Percentiles rank a stretch among this genome's conserved stretches.
Conservation (phyloP, 2,888 invertebrate genomes). For the Blastobasis lacticolella region DNA sequence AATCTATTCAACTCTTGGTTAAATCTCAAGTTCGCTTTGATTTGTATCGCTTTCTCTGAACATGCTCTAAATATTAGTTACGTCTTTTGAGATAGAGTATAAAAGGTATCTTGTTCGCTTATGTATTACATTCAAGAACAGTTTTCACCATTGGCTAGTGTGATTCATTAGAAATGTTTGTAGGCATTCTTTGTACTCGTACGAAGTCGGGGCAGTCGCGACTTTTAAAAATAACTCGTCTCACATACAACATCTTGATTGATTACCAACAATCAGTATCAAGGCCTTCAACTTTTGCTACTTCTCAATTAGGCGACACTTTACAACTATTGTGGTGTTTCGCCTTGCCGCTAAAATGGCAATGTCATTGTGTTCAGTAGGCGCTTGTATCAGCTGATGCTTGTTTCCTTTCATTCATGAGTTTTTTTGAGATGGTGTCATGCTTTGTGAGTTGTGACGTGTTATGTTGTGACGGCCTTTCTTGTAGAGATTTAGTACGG, state of each 20-base stretch:
- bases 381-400: conserved; percentile 30
- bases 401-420: conserved; percentile 31
- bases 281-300: conserved; percentile 10
- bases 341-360: conserved; percentile 30
- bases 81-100: background rate
- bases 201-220: no score
- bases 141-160: no score
- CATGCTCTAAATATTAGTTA: background rate
- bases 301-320: conserved; percentile 7
- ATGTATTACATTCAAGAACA: no score
- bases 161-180: no score
- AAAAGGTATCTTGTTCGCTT: background rate
- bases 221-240: no score
- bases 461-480: no score
- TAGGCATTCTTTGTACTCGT: no score
- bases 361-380: conserved; percentile 30
- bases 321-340: conserved; percentile 15
- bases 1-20: no score
- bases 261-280: background rate
- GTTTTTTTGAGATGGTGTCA: conserved; percentile 11
- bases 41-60: background rate
- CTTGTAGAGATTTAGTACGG: no score
- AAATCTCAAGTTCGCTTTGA: no score
- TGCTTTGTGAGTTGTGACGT: background rate
- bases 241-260: no score